Conservation (phyloP, 2,113 vertebrate genomes). For the Nyctereutes procyonoides region DNA sequence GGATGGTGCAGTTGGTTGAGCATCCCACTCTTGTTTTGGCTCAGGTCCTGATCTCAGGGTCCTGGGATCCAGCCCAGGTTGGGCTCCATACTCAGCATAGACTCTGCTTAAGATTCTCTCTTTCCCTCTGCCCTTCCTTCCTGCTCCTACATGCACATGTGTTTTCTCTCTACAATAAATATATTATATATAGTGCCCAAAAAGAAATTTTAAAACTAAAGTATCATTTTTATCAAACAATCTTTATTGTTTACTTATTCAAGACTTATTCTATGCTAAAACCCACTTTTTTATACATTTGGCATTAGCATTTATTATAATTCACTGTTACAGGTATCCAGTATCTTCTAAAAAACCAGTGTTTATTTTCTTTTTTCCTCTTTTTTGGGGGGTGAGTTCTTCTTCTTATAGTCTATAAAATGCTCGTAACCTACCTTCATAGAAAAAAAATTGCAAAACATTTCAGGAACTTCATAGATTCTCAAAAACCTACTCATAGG, state of each 20-base stretch:
- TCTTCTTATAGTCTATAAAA: background rate
- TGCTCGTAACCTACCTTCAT: background rate
- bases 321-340: background rate
- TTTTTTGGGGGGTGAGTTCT: background rate
- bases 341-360: background rate
- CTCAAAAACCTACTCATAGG: background rate
- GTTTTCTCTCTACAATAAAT: background rate
- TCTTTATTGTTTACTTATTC: background rate
- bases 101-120: background rate
- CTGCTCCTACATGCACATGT: background rate
- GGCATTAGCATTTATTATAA: constrained; percentile 15
- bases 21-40: background rate
- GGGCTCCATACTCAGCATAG: background rate
- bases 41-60: background rate
- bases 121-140: background rate
- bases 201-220: background rate
- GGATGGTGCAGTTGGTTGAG: background rate
- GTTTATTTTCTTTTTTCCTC: background rate
- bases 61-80: background rate
- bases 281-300: background rate
- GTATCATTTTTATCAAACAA: background rate
- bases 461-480: background rate
- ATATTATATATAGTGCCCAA: background rate
- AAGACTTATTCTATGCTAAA: background rate
- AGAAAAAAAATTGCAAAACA: background rate